Evolutionary conservation across 2,113 vertebrate species (phyloP), one percentile per base, ranked within the genome.

Genomic region (Myanophis thanlyinensis): DNA sequence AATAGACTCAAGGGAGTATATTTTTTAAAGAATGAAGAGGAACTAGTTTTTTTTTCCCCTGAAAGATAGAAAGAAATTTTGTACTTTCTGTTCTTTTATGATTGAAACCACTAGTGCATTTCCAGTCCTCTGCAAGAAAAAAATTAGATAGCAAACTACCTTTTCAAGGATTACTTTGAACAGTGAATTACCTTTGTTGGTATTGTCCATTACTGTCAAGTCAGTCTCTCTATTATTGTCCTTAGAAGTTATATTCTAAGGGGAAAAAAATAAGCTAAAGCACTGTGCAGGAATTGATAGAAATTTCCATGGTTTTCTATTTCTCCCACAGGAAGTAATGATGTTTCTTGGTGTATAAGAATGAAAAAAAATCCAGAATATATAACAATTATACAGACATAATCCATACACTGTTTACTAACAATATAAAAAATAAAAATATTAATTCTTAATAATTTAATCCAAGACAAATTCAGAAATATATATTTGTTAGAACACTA

Each of bases 161-260:
- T 95, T 93, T 62, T 62, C 4, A 59, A 47, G 89, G 49, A 49
- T 95, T 95, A 52, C 23, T 90, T 93, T 93, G 53, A 91, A 96
- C 91, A 25, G 4, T 92, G 90, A 93, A 56, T 62, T 94, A 23
- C 46, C 93, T 92, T 94, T 88, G 93, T 48, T 89, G 89, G 73
- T 90, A 90, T 92, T 27, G 90, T 15, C 3, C 73, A 1, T 67
- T 93, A 92, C 88, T 85, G 20, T 87, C 80, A 93, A 53, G 95
- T 51, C 44, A 52, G 7, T 85, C 7, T 51, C 46, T 30, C 46
- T 18, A 59, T 23, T 6, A 18, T 18, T 51, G 90, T 94, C 59
- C 80, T 48, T 85, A 84, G 59, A 93, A 84, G 12, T 15, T 46
- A 86, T 22, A 80, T 85, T 89, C 59, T 54, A 15, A 59, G 18